phyloP scores from a whole-genome alignment of 2,113 vertebrate species.

The Glareola pratincola region DNA sequence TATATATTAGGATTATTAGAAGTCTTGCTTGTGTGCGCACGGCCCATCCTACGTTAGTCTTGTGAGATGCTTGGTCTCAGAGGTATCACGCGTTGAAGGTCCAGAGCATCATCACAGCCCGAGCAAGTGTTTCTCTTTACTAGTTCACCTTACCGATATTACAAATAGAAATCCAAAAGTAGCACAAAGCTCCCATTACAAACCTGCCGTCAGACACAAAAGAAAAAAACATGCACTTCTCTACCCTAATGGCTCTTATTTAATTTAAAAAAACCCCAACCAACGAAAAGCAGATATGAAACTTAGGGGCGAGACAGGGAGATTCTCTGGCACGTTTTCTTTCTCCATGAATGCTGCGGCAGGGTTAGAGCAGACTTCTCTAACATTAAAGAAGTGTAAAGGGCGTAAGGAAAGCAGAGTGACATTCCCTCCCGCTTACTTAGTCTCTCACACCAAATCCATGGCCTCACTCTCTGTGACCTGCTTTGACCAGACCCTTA shows the following conservation, averaged over 20 bases:
- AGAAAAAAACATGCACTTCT: fast-evolving
- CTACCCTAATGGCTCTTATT: background rate
- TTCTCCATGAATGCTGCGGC: fast-evolving
- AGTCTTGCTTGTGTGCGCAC: background rate
- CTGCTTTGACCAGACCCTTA: background rate
- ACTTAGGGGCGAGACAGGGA: background rate
- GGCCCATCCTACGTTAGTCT: background rate
- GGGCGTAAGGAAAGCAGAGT: background rate
- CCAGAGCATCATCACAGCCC: background rate
- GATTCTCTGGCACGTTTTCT: background rate
- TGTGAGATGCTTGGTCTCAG: background rate
- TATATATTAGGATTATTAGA: background rate
- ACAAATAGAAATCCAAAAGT: background rate
- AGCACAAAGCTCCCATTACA: background rate
- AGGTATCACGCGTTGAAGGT: background rate
- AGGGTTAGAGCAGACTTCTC: background rate
- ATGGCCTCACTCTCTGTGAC: background rate
- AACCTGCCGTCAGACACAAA: background rate
- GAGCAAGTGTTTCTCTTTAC: background rate
- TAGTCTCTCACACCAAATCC: background rate
- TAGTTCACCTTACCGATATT: background rate
- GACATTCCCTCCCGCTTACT: background rate
- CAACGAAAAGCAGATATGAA: background rate
- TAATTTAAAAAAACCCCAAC: background rate
- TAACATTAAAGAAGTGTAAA: background rate